phyloP scores from a whole-genome alignment of 2,113 vertebrate genomes.

The Lipotes vexillifer region DNA sequence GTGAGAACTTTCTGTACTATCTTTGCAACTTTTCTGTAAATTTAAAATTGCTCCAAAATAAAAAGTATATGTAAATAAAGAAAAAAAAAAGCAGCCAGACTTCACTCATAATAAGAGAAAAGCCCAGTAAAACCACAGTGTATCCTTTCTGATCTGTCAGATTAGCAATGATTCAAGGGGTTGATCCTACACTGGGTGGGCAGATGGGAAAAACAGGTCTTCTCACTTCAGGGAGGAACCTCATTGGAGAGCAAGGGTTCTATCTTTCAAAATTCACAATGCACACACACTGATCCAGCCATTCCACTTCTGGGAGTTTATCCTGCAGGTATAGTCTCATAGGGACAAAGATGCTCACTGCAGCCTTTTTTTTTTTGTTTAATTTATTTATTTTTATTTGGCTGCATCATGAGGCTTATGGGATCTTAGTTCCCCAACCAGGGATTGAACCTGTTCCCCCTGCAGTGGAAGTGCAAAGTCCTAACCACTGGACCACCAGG shows the following conservation, averaged over 20 bases:
- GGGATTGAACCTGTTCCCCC: too few species aligned
- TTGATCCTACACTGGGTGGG: neutral
- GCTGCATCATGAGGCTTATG: neutral
- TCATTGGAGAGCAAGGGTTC: neutral
- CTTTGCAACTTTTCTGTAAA: conserved; percentile 1
- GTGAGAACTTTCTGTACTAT: neutral
- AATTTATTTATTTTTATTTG: neutral
- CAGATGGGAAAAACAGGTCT: neutral
- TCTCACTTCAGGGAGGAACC: neutral
- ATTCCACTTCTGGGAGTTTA: neutral
- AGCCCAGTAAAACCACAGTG: neutral
- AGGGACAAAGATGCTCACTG: neutral
- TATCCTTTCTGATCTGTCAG: neutral
- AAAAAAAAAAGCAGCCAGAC: neutral
- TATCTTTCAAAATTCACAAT: neutral
- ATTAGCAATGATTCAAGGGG: neutral
- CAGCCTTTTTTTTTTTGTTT: neutral
- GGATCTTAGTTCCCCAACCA: neutral
- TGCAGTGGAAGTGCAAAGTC: neutral
- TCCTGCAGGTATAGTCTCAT: neutral
- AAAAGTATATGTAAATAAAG: neutral
- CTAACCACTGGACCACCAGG: neutral
- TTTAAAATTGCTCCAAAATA: neutral
- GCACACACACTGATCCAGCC: neutral
- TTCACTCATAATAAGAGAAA: neutral